These are phyloP conservation scores for Parotia lawesii DNA, from an alignment of 2,113 vertebrate species.

Conservation along the genomic window DNA sequence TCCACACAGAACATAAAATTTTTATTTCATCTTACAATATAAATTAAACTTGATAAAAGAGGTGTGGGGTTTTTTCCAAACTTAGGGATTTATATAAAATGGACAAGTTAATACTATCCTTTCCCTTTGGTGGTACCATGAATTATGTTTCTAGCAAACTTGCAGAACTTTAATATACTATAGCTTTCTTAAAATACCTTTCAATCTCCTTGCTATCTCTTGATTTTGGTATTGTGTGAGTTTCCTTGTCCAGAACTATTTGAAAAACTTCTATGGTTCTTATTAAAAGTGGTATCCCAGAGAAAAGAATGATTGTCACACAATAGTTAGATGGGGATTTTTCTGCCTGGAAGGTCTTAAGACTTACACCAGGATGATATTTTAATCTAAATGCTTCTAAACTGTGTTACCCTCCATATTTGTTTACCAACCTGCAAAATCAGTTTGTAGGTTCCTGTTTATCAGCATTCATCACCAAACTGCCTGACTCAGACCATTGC, in stretches of 20 bases:
- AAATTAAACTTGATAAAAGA: slow-evolving; percentile 70
- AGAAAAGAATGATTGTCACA: not conserved
- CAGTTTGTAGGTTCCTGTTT: not conserved
- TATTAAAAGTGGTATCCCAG: not conserved
- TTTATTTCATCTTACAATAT: slow-evolving; percentile 69
- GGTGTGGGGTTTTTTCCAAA: not conserved
- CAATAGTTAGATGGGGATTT: accelerated
- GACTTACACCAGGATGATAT: not conserved
- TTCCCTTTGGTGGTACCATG: not conserved
- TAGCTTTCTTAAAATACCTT: not conserved
- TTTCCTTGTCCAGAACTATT: not conserved
- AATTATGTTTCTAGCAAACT: not conserved
- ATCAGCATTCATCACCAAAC: not conserved
- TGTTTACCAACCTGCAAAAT: not conserved
- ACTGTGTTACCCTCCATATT: not conserved
- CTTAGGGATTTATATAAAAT: not conserved
- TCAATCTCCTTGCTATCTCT: not conserved
- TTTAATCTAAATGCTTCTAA: not conserved
- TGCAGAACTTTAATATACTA: not conserved
- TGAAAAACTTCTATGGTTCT: not conserved
- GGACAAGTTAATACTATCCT: not conserved
- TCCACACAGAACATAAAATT: slow-evolving; percentile 61
- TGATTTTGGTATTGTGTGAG: not conserved
- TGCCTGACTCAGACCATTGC: not conserved
- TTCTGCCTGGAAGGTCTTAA: not conserved